Evolutionary conservation across 1,140 invertebrate genomes (phyloP), one percentile per base, ranked within the genome.

Genomic region (Globodera rostochiensis): DNA sequence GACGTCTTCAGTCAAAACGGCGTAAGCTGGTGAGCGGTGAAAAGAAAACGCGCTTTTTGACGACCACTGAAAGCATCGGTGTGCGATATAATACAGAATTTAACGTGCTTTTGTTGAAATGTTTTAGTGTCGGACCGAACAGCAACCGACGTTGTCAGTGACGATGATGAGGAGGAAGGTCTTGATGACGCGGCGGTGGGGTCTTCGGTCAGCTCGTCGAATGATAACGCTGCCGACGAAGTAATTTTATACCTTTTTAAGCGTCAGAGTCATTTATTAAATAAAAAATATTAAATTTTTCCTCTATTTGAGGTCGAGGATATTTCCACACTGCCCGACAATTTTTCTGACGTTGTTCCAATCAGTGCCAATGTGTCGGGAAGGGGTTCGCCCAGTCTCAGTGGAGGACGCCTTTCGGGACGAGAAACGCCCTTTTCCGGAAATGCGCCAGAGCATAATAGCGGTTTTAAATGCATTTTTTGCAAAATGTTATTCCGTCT

Each of bases 331-430:
- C 76, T 88, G 19, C 87, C 87, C 19, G 87, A 88, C 80, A 91
- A 91, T 70, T 95, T 95, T 89, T 95, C 96, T 88, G 97, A 97
- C 91, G 96, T 98, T 90, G 97, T 97, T 95, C 94, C 94, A 21
- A 94, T 94, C 9, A 82, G 74, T 66, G 94, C 94, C 2, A 94
- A 95, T 92, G 94, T 98, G 21, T 97, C 95, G 64, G 96, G 94
- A 36, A 90, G 94, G 80, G 94, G 93, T 81, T 94, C 94, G 3
- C 94, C 96, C 0, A 97, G 96, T 60, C 69, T 91, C 21, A 85
- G 86, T 60, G 80, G 90, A 91, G 82, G 77, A 66, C 60, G 82
- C 80, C 95, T 96, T 76, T 96, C 95, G 82, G 96, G 96, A 75
- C 91, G 94, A 7, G 96, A 98, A 90, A 98, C 96, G 2, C 96